A percentile compares a stretch with the other conserved stretches of the same genome.
These are phyloP conservation scores for Melanotaenia pygmaea DNA, from an alignment of 2,797 vertebrate species.

Conservation along the genomic window DNA sequence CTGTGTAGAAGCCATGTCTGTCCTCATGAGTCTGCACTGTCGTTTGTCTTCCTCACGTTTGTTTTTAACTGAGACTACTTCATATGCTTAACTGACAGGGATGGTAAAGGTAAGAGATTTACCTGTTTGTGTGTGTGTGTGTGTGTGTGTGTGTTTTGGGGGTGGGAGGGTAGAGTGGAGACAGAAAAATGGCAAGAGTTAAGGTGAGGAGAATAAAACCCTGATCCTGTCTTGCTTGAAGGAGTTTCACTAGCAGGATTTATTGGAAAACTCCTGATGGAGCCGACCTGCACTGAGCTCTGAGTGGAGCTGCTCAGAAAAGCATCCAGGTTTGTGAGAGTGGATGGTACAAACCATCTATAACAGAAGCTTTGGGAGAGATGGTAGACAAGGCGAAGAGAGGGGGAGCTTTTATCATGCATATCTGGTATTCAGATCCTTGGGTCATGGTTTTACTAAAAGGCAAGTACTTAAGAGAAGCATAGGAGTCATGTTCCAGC, in stretches of 20 bases:
- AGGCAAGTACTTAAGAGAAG: slow-evolving; percentile 66
- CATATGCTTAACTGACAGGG: slow-evolving; percentile 51
- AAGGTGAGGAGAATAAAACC: slow-evolving; percentile 32
- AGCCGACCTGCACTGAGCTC: slow-evolving; percentile 52
- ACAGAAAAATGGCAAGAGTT: slow-evolving; percentile 32
- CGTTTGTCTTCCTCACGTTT: slow-evolving; percentile 16
- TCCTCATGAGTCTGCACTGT: slow-evolving; percentile 1
- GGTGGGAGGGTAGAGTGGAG: slow-evolving; percentile 23
- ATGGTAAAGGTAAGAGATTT: slow-evolving; percentile 68
- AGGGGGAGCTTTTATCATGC: slow-evolving; percentile 74
- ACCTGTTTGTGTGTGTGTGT: background rate
- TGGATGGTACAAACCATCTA: slow-evolving; percentile 30
- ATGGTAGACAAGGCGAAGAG: slow-evolving; percentile 41
- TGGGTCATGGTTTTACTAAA: slow-evolving; percentile 65
- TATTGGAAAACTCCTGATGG: slow-evolving; percentile 39
- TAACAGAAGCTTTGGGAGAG: slow-evolving; percentile 44
- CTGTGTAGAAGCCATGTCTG: slow-evolving; percentile 40
- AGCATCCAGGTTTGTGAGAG: slow-evolving; percentile 55
- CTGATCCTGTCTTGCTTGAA: slow-evolving; percentile 52
- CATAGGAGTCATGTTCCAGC: slow-evolving; percentile 53
- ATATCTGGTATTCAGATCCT: slow-evolving; percentile 78
- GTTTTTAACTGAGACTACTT: slow-evolving; percentile 31
- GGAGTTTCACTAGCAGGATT: slow-evolving; percentile 69
- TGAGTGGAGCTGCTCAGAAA: slow-evolving; percentile 37
- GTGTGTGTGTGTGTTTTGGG: background rate